A percentile compares a stretch with the other conserved stretches of the same genome.
These are phyloP conservation scores for Oligia latruncula DNA, from an alignment of 2,888 invertebrate species.

Conservation along the genomic window DNA sequence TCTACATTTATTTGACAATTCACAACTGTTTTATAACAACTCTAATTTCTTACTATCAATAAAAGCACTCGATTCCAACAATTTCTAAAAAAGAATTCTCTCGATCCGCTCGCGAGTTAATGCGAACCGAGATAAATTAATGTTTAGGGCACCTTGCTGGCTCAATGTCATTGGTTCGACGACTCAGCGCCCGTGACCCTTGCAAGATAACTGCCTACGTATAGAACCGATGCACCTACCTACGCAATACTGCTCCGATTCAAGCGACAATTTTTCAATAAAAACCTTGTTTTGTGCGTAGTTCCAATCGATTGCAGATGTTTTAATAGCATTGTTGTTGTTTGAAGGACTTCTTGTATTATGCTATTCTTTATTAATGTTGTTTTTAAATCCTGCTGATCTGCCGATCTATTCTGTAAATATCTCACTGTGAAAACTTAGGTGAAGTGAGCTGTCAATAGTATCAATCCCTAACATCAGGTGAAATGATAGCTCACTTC, in stretches of 20 bases:
- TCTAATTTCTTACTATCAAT: neutral
- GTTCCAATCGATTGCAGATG: slow-evolving; percentile 35
- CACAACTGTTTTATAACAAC: neutral
- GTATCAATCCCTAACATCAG: no score
- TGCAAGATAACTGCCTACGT: slow-evolving; percentile 63
- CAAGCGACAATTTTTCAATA: slow-evolving; percentile 59
- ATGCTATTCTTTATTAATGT: neutral
- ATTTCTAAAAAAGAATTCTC: slow-evolving; percentile 42
- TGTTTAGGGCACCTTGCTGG: slow-evolving; percentile 71
- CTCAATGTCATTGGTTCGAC: slow-evolving; percentile 72
- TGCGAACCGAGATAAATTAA: slow-evolving; percentile 62
- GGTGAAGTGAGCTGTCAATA: no score
- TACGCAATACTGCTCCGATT: slow-evolving; percentile 49
- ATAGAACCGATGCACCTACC: slow-evolving; percentile 58
- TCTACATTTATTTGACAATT: no score
- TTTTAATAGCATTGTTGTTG: slow-evolving; percentile 9
- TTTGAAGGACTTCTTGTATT: neutral
- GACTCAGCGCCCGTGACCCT: slow-evolving; percentile 70
- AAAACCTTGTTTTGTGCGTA: slow-evolving; percentile 37
- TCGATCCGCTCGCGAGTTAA: slow-evolving; percentile 35
- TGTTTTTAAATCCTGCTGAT: neutral
- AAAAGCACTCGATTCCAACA: neutral
- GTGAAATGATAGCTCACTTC: no score
- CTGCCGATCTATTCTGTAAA: no score
- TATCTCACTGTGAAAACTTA: no score